These are phyloP conservation scores for Gorsachius magnificus DNA, from an alignment of 2,797 vertebrate genomes.

Conservation along the genomic window DNA sequence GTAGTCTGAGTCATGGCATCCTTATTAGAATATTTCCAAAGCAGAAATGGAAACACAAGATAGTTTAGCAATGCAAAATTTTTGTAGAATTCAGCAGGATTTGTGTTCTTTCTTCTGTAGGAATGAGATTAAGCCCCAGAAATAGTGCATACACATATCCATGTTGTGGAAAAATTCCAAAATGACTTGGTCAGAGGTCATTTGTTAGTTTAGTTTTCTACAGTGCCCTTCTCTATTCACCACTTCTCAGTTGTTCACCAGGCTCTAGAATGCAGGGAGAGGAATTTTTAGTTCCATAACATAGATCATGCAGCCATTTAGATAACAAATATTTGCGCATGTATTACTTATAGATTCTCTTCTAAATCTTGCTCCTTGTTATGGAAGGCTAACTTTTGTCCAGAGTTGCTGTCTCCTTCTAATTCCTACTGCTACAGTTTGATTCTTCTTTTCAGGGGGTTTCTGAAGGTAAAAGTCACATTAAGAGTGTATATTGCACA, in stretches of 20 bases:
- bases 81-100: background rate
- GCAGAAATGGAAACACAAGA: background rate
- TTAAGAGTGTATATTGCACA: background rate
- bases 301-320: background rate
- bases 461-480: background rate
- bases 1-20: background rate
- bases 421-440: background rate
- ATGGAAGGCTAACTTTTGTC: background rate
- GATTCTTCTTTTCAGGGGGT: background rate
- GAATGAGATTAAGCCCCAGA: background rate
- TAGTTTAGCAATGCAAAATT: background rate
- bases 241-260: background rate
- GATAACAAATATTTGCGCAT: background rate
- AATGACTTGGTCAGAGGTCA: background rate
- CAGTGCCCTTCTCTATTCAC: background rate
- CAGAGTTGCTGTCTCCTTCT: background rate
- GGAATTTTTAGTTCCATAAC: background rate
- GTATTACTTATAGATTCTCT: background rate
- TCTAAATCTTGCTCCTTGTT: background rate
- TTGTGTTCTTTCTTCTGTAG: background rate
- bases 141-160: background rate
- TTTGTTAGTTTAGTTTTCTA: background rate
- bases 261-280: background rate
- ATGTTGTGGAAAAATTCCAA: background rate
- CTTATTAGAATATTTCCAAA: background rate